These are phyloP conservation scores for Pitta sordida DNA, from an alignment of 2,113 vertebrate genomes.

Conservation along the genomic window DNA sequence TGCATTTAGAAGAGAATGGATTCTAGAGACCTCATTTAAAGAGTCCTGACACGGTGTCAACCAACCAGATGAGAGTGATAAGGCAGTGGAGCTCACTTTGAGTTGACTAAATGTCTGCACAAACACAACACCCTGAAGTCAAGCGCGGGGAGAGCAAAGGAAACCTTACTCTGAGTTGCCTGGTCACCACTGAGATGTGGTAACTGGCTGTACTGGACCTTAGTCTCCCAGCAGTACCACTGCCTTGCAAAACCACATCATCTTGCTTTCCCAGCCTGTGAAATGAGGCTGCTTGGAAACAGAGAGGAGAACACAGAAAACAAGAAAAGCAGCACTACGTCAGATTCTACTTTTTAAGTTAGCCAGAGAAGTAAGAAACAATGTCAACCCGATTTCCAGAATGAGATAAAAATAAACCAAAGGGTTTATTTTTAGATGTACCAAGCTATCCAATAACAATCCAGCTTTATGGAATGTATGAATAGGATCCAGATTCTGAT, in stretches of 20 bases:
- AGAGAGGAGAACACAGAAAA: not conserved
- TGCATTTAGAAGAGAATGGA: not conserved
- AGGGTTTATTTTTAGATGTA: slow-evolving; percentile 19
- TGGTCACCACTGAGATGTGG: not conserved
- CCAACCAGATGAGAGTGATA: not conserved
- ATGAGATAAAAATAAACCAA: slow-evolving; percentile 42
- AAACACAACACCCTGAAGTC: not conserved
- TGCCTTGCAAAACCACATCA: not conserved
- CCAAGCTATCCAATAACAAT: not conserved
- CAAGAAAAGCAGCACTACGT: not conserved
- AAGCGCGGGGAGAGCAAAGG: not conserved
- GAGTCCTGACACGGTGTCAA: not conserved
- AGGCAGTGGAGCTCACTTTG: not conserved
- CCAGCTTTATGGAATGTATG: not conserved
- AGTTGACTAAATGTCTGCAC: not conserved
- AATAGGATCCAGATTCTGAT: slow-evolving; percentile 24
- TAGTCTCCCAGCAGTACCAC: not conserved
- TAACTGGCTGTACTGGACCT: not conserved
- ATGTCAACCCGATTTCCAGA: slow-evolving; percentile 18
- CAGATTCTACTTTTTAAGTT: not conserved
- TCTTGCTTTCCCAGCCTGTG: not conserved
- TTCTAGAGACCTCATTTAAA: not conserved
- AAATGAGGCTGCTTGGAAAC: not conserved
- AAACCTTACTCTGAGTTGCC: not conserved
- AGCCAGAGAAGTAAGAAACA: slow-evolving; percentile 6